Base-by-base conservation (phyloP, 2,797 vertebrate species). In the Poeciliopsis turneri region DNA sequence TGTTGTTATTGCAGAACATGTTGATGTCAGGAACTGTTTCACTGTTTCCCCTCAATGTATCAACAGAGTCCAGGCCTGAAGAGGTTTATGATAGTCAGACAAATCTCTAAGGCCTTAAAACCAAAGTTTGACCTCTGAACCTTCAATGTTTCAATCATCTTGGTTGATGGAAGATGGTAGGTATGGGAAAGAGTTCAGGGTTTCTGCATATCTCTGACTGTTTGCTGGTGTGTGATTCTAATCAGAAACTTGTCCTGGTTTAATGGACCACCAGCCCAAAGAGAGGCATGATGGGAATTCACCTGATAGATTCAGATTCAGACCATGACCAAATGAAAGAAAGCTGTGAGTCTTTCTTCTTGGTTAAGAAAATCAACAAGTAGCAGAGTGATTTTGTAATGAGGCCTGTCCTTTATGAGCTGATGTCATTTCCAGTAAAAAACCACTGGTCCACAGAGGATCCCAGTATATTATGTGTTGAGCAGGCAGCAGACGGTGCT, bases 341-440 rank as follows among this genome's bases (percentile, higher is more conserved):
- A 28, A n/a, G 43, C 28, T 61, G 77, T 76, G 30, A 70, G n/a
- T 36, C 59, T 49, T 53, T 79, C 55, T 64, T 70, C 61, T 79
- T 55, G 49, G 78, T 46, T 51, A 59, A 78, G 76, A 88, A 81
- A 76, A 91, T 87, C 84, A 93, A 88, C 61, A 84, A 84, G 76
- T 88, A 84, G 78, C 78, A 78, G 78, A 36, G 49, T 78, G 81
- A 87, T 72, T 91, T 83, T 86, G 82, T 82, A 90, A 86, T 72
- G 86, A 89, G 86, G 91, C 87, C 66, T 66, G 87, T 93, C 88
- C n/a, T 92, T 92, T 87, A 90, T 7, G 79, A 89, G 83, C 78
- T 94, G 93, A 94, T 61, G 93, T 90, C 84, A 92, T 92, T 85
- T 87, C 83, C 88, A 92, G 83, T 92, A 92, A 89, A 86, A 83